These are phyloP conservation scores for Macquaria ambigua DNA, from an alignment of 2,113 vertebrate genomes.

Conservation along the genomic window DNA sequence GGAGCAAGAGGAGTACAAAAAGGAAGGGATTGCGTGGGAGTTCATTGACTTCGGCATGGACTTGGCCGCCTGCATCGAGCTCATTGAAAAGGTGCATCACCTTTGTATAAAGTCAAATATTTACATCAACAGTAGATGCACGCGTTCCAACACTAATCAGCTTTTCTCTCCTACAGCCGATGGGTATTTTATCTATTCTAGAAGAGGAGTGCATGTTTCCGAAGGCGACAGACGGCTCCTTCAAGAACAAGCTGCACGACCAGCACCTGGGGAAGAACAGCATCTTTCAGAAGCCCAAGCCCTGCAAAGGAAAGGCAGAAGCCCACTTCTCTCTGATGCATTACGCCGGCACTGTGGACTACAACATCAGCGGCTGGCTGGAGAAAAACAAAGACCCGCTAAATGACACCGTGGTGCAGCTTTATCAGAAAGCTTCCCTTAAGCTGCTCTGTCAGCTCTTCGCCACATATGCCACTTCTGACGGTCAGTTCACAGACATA, in stretches of 20 bases:
- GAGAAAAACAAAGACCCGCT: conserved; percentile 78
- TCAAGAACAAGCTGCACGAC: conserved; percentile 86
- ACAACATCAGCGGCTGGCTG: conserved; percentile 75
- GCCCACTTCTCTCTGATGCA: conserved; percentile 89
- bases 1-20: conserved; percentile 85
- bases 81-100: conserved; percentile 89
- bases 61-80: conserved; percentile 92
- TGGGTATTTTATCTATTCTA: conserved; percentile 82
- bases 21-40: conserved; percentile 90
- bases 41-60: conserved; percentile 95
- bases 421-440: conserved; percentile 76
- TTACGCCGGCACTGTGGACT: conserved; percentile 84
- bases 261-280: conserved; percentile 88
- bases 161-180: conserved; percentile 74
- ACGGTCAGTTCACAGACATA: conserved; percentile 52
- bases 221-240: conserved; percentile 76
- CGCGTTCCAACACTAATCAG: fast-evolving
- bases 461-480: conserved; percentile 80
- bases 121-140: fast-evolving
- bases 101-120: not conserved
- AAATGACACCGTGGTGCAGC: conserved; percentile 75
- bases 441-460: conserved; percentile 83
- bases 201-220: conserved; percentile 84
- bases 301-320: conserved; percentile 84
- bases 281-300: conserved; percentile 90